Base-by-base conservation (phyloP, 1,140 invertebrate species). In the Drosophila sproati region DNA sequence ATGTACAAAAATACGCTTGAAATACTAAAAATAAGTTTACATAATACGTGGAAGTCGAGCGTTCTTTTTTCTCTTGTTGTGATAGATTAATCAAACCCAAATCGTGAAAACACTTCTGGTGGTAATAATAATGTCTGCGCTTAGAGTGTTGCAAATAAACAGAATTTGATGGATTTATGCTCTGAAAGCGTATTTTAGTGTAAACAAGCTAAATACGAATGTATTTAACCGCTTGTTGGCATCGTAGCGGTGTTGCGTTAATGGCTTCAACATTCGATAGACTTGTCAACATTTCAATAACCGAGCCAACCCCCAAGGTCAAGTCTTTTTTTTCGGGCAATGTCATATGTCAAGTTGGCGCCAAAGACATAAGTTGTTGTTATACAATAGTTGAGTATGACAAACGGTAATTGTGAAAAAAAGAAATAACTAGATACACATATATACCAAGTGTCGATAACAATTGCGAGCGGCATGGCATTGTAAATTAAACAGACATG, bases 341-440 rank as follows among this genome's bases (percentile, higher is more conserved):
- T 73, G 81, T 77, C 64, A 66, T 64, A 78, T 66, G 69, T 56
- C 63, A 87, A 66, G 47, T 81, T 86, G 73, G 52, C 76, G 67
- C 76, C 80, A 52, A 20, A 50, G 8, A 56, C 47, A 79, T 66
- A 67, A 74, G 48, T 73, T 68, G 48, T 73, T 50, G 37, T 39
- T 8, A 10, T 39, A 39, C 56, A 80, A 55, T 67, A 57, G 73
- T 12, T 43, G 72, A 63, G 73, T 77, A 78, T 81, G 79, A 77
- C 79, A 70, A 81, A 79, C 57, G 41, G 28, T 73, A 80, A 81
- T 81, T 80, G 79, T 73, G 73, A 68, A 43, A 83, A 54, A 77
- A 54, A 73, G 72, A 20, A 1, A 20, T 20, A 20, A 20, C 20
- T 20, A 20, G 20, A 20, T 61, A 41, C 41, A 20, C 5, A 59